Base-by-base conservation (phyloP, 2,113 vertebrate species). In the Silurus meridionalis region DNA sequence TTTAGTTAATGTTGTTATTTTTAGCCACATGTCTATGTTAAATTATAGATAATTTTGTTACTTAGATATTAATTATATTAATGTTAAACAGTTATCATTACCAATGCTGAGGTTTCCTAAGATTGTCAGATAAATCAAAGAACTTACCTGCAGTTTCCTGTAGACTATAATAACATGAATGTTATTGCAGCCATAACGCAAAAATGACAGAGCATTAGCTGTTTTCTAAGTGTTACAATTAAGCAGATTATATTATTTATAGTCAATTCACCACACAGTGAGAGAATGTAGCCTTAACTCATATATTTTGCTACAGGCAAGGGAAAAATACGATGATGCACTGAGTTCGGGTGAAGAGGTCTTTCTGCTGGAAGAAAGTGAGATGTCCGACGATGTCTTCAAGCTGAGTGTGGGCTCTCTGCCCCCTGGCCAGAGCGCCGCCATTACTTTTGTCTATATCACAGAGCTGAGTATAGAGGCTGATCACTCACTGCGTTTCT, bases 351-450 rank as follows among this genome's bases (percentile, higher is more conserved):
- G 96, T 55, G 90, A 91, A 19, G 90, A 96, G 86, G 94, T 95
- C 28, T 97, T 96, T 90, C 91, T 97, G 0, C 82, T 97, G 88
- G 94, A 95, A 90, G 95, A 96, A 87, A 95, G 95, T 3, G 84
- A 89, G 0, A 87, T 91, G 69, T 94, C 93, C 69, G 91, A 91
- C 21, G 96, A 97, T 64, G 89, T 96, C 46, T 96, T 97, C 92
- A 91, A 74, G 69, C 92, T 96, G 89, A 95, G 90, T 6, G 93
- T 97, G 87, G 96, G 96, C 63, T 95, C 95, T 90, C 93, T 97
- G 7, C 93, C 87, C 19, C 94, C 96, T 0, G 93, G 92, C 21
- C 91, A 95, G 21, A 94, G 92, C 53, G 95, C 92, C 11, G 92
- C 91, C 4, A 90, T 97, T 86, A 95, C 93, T 60, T 89, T 97